Evolutionary conservation across 2,797 vertebrate species (phyloP).

Genomic region (Anguilla pacifica): DNA sequence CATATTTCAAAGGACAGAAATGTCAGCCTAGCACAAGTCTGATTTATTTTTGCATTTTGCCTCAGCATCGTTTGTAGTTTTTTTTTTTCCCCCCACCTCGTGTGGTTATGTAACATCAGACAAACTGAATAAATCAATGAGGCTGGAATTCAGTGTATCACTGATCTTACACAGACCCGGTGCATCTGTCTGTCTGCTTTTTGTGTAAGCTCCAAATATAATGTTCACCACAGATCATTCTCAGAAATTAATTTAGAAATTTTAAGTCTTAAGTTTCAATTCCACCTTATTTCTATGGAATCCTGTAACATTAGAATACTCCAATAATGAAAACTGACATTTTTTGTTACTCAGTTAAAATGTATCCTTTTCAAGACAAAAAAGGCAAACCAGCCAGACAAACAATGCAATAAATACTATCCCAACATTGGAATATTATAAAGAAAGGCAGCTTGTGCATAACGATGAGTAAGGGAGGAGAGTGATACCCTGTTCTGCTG

Average conservation of each 20-base stretch:
- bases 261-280: neutral
- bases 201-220: neutral
- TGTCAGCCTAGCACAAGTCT: neutral
- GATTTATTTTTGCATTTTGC: conserved; percentile 4
- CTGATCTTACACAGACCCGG: neutral
- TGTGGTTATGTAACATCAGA: neutral
- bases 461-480: neutral
- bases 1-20: neutral
- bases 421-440: no score
- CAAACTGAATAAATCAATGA: neutral
- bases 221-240: neutral
- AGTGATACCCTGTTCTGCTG: neutral
- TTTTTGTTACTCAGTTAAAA: neutral
- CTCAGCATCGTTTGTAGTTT: neutral
- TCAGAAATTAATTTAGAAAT: neutral
- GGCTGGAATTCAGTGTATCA: neutral
- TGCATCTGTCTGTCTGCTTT: neutral
- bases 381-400: neutral
- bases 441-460: neutral
- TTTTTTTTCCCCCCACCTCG: no score
- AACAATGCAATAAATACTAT: neutral
- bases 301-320: neutral
- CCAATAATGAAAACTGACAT: neutral
- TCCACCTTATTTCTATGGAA: neutral
- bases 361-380: neutral